phyloP scores from a whole-genome alignment of 1,140 invertebrate species.

The Pachypeltis micranthus region DNA sequence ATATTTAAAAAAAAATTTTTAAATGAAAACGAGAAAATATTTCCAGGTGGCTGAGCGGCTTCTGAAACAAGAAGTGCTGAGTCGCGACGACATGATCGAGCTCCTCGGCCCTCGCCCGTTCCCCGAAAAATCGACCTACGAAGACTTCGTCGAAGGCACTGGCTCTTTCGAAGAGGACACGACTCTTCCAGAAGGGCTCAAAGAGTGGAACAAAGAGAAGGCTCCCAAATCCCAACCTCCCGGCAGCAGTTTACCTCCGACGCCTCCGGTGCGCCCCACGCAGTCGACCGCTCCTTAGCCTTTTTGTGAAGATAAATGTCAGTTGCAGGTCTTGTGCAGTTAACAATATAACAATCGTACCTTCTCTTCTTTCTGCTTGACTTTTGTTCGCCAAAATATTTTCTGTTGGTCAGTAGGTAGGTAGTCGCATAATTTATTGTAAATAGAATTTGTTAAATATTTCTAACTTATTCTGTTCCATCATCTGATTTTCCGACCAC shows the following conservation, averaged over 20 bases:
- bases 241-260: too few relatives aligned
- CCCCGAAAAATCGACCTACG: conserved; percentile 97
- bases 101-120: conserved; percentile 88
- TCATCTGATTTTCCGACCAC: too few relatives aligned
- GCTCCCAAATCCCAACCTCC: conserved; percentile 28
- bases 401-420: too few relatives aligned
- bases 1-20: neutral
- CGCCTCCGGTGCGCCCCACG: neutral
- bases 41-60: conserved; percentile 80
- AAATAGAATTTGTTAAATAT: too few relatives aligned
- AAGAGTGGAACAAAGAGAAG: conserved; percentile 78
- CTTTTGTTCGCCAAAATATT: neutral
- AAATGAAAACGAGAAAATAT: conserved; percentile 16
- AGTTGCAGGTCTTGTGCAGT: neutral
- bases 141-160: conserved; percentile 45
- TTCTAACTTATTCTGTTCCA: too few relatives aligned
- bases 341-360: neutral
- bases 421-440: too few relatives aligned
- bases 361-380: neutral
- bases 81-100: conserved; percentile 96
- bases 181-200: conserved; percentile 83
- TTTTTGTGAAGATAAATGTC: neutral
- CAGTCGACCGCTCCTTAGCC: conserved; percentile 6
- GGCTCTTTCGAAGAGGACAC: conserved; percentile 97
- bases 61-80: conserved; percentile 89